These are phyloP conservation scores for Hippoglossus stenolepis DNA, from an alignment of 2,113 vertebrate genomes.

Conservation along the genomic window DNA sequence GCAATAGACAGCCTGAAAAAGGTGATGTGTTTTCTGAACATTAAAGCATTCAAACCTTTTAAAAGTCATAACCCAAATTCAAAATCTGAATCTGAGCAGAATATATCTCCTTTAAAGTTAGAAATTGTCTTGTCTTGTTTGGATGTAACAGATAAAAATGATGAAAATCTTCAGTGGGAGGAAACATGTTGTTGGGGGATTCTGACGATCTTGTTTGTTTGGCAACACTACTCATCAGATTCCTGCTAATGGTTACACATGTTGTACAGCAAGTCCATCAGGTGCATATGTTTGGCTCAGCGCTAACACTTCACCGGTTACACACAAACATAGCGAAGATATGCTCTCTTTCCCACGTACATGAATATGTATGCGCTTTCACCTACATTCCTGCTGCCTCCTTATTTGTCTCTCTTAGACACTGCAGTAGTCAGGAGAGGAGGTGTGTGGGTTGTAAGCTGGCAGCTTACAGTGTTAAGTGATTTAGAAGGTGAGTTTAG, in stretches of 20 bases:
- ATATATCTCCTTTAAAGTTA: too few relatives aligned
- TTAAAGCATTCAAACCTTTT: too few relatives aligned
- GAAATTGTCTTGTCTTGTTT: too few relatives aligned
- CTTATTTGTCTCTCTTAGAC: conserved; percentile 8
- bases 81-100: too few relatives aligned
- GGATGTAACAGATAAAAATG: too few relatives aligned
- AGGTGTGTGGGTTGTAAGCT: conserved; percentile 51
- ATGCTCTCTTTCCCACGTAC: conserved; percentile 42
- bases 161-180: too few relatives aligned
- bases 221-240: neutral
- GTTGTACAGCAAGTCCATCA: neutral
- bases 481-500: conserved; percentile 52
- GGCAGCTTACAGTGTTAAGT: conserved; percentile 39
- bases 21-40: too few relatives aligned
- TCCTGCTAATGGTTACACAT: conserved; percentile 7
- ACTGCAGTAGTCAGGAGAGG: conserved; percentile 22
- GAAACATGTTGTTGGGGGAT: too few relatives aligned
- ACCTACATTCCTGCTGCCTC: conserved; percentile 11
- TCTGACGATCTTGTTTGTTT: too few relatives aligned
- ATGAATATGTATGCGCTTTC: conserved; percentile 19
- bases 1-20: too few relatives aligned
- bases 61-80: too few relatives aligned
- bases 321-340: conserved; percentile 2
- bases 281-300: neutral
- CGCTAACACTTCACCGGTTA: conserved; percentile 4